Base-by-base conservation (phyloP, 2,113 vertebrate genomes). In the Ochotona curzoniae region DNA sequence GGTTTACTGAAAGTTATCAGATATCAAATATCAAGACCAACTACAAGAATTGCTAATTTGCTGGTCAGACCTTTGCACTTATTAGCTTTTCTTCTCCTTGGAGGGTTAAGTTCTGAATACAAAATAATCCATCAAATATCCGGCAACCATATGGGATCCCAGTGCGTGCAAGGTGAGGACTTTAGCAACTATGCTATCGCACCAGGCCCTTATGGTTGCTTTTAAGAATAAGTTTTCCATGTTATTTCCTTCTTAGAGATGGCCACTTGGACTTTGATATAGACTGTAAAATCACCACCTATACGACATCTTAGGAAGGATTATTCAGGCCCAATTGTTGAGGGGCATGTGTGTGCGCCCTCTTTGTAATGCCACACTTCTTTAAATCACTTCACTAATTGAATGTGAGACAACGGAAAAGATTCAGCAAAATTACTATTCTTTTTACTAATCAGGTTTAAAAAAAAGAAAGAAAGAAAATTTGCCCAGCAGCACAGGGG, bases 1-100 rank as follows among this genome's bases (percentile, higher is more conserved):
- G 28, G 35, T 93, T 95, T 75, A 88, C 5, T 91, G 87, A 94
- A 95, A 94, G 69, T 91, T 96, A 93, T 81, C 82, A 94, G 84
- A 93, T 78, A 95, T 93, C 60, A 95, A 94, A 94, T 94, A 93
- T 91, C 83, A 96, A 96, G 87, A 82, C 30, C 38, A 86, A 94
- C 74, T 83, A 81, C 44, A 84, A 95, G 91, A 91, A 89, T 87
- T 94, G 76, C 69, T 94, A 87, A 93, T 94, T 94, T 96, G 69
- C 83, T 64, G 47, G 49, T 67, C 80, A 95, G 87, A 95, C 57
- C 79, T 96, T 93, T 97, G 83, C 87, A 51, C 38, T 89, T 70
- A 93, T 80, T 91, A 83, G 75, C 75, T 78, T 96, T 94, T 70
- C 44, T 8, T 94, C 75, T 89, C 70, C 86, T 94, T 57, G n/a